Base-by-base conservation (phyloP, 2,113 vertebrate species). In the Tachuris rubrigastra region DNA sequence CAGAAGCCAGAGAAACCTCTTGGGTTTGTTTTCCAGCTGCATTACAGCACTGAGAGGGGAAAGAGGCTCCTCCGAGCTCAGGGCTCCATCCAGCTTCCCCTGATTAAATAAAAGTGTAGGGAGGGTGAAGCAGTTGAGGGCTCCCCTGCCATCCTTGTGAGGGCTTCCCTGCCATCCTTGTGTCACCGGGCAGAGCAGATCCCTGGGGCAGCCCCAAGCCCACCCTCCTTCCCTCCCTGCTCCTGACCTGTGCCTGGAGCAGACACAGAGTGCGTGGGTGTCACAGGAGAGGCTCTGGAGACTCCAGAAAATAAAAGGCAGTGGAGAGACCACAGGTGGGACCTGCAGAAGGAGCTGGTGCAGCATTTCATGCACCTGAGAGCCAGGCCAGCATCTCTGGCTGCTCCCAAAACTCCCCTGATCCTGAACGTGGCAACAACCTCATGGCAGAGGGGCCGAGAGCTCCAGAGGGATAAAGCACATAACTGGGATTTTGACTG, bases 401-500 rank as follows among this genome's bases (percentile, higher is more conserved):
- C 58, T 17, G 47, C 55, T 74, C 67, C 74, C 74, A 16, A 31
- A 52, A 21, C 24, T n/a, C 10, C 65, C 19, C 41, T 3, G 9
- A 41, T n/a, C 59, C 59, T 21, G 24, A 22, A 23, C 1, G 33
- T 17, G 22, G 50, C 1, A 3, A 18, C 46, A 59, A 9, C 30
- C 37, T 31, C n/a, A 10, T 11, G 35, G 46, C 52, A 60, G 50
- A n/a, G 56, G 6, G 12, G 15, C 14, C 1, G 0, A n/a, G 23
- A 62, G 42, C n/a, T 62, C 60, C 47, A 37, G 44, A 7, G 30
- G 21, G 12, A 20, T 1, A 31, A 56, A 31, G 18, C 58, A 10
- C 0, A 0, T 59, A 33, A 33, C 39, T 59, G 39, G 3, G 33
- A 4, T 50, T n/a, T 9, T 30, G 30, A 7, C 35, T 35, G 35